A percentile compares a stretch with the other conserved stretches of the same genome.
Evolutionary conservation across 2,113 vertebrate genomes (phyloP).

Genomic region (Mormyrus iriodes): DNA sequence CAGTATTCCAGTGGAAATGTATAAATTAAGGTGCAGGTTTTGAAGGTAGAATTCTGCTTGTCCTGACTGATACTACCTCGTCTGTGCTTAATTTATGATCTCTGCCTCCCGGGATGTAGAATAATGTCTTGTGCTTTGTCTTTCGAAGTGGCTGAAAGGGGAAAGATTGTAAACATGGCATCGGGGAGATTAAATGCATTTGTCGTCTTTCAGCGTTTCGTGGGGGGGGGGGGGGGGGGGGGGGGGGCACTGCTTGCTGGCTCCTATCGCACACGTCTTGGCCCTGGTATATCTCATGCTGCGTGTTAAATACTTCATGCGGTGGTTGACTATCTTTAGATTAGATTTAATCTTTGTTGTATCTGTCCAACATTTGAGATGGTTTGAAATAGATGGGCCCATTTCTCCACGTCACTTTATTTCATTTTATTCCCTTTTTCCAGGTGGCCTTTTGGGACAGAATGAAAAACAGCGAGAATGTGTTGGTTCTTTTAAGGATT

Average conservation of each 20-base stretch:
- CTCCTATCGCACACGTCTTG: neutral
- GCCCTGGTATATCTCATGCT: neutral
- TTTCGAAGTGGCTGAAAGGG: conserved; percentile 20
- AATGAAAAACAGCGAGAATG: conserved; percentile 14
- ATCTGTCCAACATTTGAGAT: neutral
- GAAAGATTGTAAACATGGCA: neutral
- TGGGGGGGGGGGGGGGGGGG: neutral
- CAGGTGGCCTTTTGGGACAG: conserved; percentile 9
- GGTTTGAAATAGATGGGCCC: neutral
- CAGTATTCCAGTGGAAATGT: neutral
- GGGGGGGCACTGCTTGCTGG: neutral
- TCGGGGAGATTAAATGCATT: conserved; percentile 8
- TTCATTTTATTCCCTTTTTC: conserved; percentile 1
- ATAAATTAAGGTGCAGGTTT: neutral
- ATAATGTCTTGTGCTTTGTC: neutral
- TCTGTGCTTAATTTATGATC: neutral
- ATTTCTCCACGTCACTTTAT: neutral
- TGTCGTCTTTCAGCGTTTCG: neutral
- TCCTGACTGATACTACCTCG: neutral
- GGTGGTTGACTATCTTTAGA: conserved; percentile 3
- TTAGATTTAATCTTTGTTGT: conserved; percentile 17
- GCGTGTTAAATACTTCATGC: conserved; percentile 5
- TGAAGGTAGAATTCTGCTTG: neutral
- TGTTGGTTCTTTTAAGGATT: conserved; percentile 32
- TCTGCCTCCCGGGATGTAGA: neutral